Evolutionary conservation across 2,888 invertebrate species (phyloP).

Genomic region (Sarcophaga carnaria): DNA sequence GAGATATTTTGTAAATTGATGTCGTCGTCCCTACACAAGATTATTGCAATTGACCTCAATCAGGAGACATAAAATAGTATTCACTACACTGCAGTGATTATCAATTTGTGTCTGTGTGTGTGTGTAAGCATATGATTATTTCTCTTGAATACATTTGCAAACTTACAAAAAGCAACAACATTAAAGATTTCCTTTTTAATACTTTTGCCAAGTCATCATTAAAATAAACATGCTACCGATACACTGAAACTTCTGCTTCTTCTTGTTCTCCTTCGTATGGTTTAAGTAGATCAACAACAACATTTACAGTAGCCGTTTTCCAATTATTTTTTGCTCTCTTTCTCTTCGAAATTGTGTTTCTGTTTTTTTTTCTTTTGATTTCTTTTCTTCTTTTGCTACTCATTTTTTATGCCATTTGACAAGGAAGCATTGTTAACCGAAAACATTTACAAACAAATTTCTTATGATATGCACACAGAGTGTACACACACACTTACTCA

Average conservation of each 20-base stretch:
- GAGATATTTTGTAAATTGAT: constrained; percentile 3
- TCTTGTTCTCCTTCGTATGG: constrained; percentile 4
- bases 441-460: constrained; percentile 50
- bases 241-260: constrained; percentile 8
- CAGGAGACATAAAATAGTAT: constrained; percentile 51
- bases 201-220: constrained; percentile 70
- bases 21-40: constrained; percentile 24
- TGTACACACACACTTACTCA: background rate
- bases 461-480: constrained; percentile 10
- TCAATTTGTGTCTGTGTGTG: constrained; percentile 31
- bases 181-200: constrained; percentile 68
- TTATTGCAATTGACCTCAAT: constrained; percentile 66
- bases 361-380: constrained; percentile 18
- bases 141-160: background rate
- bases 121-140: background rate
- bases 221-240: constrained; percentile 60
- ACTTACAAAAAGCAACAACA: constrained; percentile 47
- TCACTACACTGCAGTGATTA: constrained; percentile 46
- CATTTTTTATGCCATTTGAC: constrained; percentile 40
- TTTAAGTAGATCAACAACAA: too few species aligned
- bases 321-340: too few species aligned
- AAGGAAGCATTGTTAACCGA: constrained; percentile 57
- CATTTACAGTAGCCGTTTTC: constrained; percentile 11
- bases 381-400: constrained; percentile 12
- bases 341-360: too few species aligned